Conservation (phyloP, 2,888 invertebrate genomes). For the Tachina grossa region DNA sequence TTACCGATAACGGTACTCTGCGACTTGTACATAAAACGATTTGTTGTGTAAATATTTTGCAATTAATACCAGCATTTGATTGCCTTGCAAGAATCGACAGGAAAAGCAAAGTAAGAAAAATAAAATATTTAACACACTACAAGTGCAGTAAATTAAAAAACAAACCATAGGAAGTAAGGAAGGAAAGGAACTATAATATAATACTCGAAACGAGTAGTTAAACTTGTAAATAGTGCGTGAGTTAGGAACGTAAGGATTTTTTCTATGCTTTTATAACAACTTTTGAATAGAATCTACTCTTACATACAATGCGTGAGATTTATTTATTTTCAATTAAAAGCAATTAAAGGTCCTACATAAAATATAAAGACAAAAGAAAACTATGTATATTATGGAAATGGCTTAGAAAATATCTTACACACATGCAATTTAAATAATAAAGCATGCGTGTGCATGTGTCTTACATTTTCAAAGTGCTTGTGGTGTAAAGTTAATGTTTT, state of each 20-base stretch:
- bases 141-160: slow-evolving; percentile 17
- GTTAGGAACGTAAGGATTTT: background rate
- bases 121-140: slow-evolving; percentile 25
- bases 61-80: slow-evolving; percentile 63
- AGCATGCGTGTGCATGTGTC: background rate
- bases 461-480: slow-evolving; percentile 49
- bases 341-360: slow-evolving; percentile 79
- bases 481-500: slow-evolving; percentile 58
- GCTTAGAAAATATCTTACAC: background rate
- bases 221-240: slow-evolving; percentile 64
- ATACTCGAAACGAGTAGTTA: slow-evolving; percentile 2
- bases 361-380: slow-evolving; percentile 30
- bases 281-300: slow-evolving; percentile 29
- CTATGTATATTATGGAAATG: background rate
- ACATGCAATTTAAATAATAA: slow-evolving; percentile 30
- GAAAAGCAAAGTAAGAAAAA: background rate
- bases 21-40: slow-evolving; percentile 37
- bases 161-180: slow-evolving; percentile 3
- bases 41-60: slow-evolving; percentile 67
- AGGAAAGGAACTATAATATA: background rate
- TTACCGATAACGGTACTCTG: slow-evolving; percentile 46
- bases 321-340: slow-evolving; percentile 80
- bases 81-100: slow-evolving; percentile 32
- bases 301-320: slow-evolving; percentile 66
- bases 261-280: background rate